Evolutionary conservation across 1,140 invertebrate species (phyloP).

Genomic region (Oncopodura yosiiana): DNA sequence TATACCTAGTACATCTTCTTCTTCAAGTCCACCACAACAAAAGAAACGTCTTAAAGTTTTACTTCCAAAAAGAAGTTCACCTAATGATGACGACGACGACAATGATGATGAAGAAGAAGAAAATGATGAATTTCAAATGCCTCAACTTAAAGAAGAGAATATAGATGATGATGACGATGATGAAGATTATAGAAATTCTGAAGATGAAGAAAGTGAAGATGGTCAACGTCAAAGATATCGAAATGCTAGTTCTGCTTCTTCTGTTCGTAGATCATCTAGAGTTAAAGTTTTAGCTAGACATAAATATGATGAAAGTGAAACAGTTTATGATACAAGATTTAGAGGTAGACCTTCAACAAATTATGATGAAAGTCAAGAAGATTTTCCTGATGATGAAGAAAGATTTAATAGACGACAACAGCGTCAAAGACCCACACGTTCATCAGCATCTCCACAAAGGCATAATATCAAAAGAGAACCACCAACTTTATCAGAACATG

Average conservation of each 20-base stretch:
- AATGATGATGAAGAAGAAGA: conserved; percentile 37
- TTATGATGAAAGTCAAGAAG: conserved; percentile 27
- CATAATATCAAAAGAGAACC: conserved; percentile 4
- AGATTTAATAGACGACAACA: neutral
- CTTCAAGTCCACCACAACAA: conserved; percentile 39
- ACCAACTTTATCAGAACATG: conserved; percentile 19
- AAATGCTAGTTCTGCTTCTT: neutral
- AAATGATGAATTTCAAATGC: conserved; percentile 34
- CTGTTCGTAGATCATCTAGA: conserved; percentile 4
- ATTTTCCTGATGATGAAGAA: conserved; percentile 28
- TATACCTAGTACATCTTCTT: neutral
- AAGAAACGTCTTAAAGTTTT: neutral
- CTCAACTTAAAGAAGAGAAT: conserved; percentile 20
- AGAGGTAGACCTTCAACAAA: conserved; percentile 12
- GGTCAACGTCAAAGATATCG: conserved; percentile 15
- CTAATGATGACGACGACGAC: conserved; percentile 11
- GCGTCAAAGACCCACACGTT: neutral
- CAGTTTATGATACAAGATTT: conserved; percentile 25
- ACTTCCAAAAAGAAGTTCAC: conserved; percentile 17
- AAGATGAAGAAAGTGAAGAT: conserved; percentile 37
- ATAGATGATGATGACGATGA: conserved; percentile 37
- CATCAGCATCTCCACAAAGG: conserved; percentile 3
- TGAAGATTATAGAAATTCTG: conserved; percentile 41
- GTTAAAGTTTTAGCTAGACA: neutral
- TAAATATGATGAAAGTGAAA: conserved; percentile 10